A percentile compares a stretch with the other conserved stretches of the same genome.
These are phyloP conservation scores for Acanthiza pusilla DNA, from an alignment of 2,797 vertebrate genomes.

Conservation along the genomic window DNA sequence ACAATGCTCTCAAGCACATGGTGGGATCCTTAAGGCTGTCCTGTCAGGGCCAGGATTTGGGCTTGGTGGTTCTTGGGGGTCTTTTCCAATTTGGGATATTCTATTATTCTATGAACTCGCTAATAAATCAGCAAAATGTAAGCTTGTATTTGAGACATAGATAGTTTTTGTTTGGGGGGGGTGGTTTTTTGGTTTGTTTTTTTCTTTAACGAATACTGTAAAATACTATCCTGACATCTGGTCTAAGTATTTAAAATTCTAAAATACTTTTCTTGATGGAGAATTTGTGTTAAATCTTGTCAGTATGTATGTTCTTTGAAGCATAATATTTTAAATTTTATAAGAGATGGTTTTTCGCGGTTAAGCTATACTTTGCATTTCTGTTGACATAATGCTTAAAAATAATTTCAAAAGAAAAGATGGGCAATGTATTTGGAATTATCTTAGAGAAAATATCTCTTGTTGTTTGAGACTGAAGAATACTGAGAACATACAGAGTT, in stretches of 20 bases:
- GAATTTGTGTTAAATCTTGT: background rate
- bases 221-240: background rate
- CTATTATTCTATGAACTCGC: background rate
- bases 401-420: background rate
- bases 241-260: background rate
- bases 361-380: background rate
- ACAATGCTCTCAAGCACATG: too few relatives aligned
- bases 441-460: background rate
- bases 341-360: background rate
- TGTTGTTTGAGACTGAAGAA: background rate
- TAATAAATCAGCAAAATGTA: background rate
- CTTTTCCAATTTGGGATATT: background rate
- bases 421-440: background rate
- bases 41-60: background rate
- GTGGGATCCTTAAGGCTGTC: background rate
- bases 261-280: background rate
- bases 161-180: background rate
- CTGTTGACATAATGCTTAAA: background rate
- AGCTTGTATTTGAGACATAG: background rate
- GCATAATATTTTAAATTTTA: background rate
- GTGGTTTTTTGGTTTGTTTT: background rate
- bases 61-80: too few relatives aligned
- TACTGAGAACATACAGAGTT: background rate
- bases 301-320: background rate
- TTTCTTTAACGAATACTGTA: background rate